Conservation (phyloP, 2,888 invertebrate genomes). For the Phortica okadai region DNA sequence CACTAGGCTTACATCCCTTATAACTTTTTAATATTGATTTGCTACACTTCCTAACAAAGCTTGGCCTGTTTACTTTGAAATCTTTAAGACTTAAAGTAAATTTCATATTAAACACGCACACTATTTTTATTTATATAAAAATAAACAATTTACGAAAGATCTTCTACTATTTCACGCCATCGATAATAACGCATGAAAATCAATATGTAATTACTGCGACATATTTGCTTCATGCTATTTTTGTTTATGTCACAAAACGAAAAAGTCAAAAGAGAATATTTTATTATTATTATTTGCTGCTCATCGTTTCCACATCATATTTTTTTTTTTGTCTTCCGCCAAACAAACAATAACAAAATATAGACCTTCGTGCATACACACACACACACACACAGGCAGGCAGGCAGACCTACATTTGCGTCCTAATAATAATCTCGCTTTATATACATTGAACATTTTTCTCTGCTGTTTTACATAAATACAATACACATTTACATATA, state of each 20-base stretch:
- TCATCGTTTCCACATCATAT: slow-evolving; percentile 67
- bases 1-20: no score
- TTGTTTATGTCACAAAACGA: not conserved
- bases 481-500: slow-evolving; percentile 42
- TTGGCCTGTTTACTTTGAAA: no score
- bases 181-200: slow-evolving; percentile 39
- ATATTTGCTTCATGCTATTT: not conserved
- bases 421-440: slow-evolving; percentile 34
- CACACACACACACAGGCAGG: not conserved
- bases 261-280: slow-evolving; percentile 37
- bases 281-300: slow-evolving; percentile 49
- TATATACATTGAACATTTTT: slow-evolving; percentile 30
- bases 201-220: slow-evolving; percentile 34
- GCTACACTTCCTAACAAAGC: no score
- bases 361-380: slow-evolving; percentile 41
- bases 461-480: slow-evolving; percentile 43
- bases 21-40: no score
- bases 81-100: no score
- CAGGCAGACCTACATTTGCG: slow-evolving; percentile 23
- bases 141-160: not conserved
- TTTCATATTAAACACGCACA: no score
- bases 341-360: slow-evolving; percentile 46
- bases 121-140: no score
- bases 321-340: slow-evolving; percentile 51
- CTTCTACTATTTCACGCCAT: not conserved